A percentile compares a stretch with the other conserved stretches of the same genome.
Evolutionary conservation across 2,797 vertebrate genomes (phyloP).

Genomic region (Ceyx erithaca): DNA sequence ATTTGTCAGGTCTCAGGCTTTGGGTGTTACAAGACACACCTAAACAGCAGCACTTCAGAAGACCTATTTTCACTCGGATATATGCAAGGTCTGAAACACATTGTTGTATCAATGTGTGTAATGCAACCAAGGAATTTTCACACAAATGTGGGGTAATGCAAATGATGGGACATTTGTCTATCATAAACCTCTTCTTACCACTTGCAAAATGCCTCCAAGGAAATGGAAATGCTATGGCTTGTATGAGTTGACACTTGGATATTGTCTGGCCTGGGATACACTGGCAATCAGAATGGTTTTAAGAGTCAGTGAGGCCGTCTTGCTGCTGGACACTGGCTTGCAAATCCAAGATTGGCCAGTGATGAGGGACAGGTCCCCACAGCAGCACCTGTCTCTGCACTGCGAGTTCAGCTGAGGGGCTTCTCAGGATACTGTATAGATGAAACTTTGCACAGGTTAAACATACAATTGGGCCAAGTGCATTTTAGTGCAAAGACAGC

Average conservation of each 20-base stretch:
- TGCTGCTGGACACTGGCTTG: background rate
- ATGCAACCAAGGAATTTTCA: background rate
- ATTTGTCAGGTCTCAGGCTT: background rate
- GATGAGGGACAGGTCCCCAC: background rate
- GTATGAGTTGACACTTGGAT: background rate
- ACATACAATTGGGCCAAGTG: background rate
- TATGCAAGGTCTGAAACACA: background rate
- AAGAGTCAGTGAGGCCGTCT: background rate
- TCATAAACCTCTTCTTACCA: background rate
- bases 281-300: no score
- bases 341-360: background rate
- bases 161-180: background rate
- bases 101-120: background rate
- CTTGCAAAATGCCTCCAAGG: background rate
- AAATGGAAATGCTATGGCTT: background rate
- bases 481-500: background rate
- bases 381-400: background rate
- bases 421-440: background rate
- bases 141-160: background rate
- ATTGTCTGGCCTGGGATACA: background rate
- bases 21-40: background rate
- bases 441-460: background rate
- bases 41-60: background rate
- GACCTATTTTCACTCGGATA: background rate
- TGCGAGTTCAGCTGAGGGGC: background rate